Base-by-base conservation (phyloP, 2,113 vertebrate species). In the Scolopax mira region DNA sequence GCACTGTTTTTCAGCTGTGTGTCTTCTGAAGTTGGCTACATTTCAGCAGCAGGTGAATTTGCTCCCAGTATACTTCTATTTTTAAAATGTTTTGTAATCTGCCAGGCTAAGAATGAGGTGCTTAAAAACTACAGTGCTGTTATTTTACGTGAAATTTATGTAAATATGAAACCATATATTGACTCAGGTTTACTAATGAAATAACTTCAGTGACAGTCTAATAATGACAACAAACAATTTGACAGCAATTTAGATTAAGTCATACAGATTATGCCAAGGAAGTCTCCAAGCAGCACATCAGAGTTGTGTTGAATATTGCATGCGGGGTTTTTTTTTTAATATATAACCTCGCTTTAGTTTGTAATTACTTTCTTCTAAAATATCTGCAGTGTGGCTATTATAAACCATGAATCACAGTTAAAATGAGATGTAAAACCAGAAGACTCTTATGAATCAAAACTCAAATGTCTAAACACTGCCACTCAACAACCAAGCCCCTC, bases 1-100 rank as follows among this genome's bases (percentile, higher is more conserved):
- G 39, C 37, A 57, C 33, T 84, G 9, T 64, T 93, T 93, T 65
- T 69, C 73, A 89, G 22, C 73, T 52, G 39, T 49, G n/a, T 72
- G 52, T 65, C 61, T 51, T 85, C 88, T 90, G 78, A 81, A 84
- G 52, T 10, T 75, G 72, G 65, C 73, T 72, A 61, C 41, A 49
- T 94, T 89, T 87, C 88, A 93, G 62, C 62, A 92, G 69, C 65
- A 82, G 73, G 37, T 69, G 75, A 90, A 92, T 71, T 88, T 92
- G 10, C 41, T 86, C 52, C 28, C 35, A 35, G 35, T 65, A 79
- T 13, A 27, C 33, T 74, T 93, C 72, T 81, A 15, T 88, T 83
- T 94, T 72, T 35, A 67, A 94, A 86, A 54, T 49, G 14, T 67
- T 89, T 75, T 80, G 37, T 62, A 44, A 67, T 64, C 33, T 78